Conservation (phyloP, 1,140 invertebrate genomes). For the Medauroidea extradentata region DNA sequence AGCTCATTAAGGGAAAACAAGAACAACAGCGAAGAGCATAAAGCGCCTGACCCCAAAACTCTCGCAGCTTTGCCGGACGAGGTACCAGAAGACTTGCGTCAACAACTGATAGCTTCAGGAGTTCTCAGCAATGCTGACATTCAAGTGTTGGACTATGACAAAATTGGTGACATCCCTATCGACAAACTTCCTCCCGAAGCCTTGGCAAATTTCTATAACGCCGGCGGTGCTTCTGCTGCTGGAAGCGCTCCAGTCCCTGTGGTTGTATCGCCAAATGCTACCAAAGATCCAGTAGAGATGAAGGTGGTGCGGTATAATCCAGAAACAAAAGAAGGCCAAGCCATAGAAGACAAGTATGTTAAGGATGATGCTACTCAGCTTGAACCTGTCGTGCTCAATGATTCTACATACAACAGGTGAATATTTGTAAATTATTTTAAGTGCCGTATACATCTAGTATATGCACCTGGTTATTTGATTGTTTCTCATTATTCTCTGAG, state of each 20-base stretch:
- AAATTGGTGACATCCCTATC: slow-evolving; percentile 79
- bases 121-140: slow-evolving; percentile 83
- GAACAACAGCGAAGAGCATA: slow-evolving; percentile 39
- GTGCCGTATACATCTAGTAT: no score
- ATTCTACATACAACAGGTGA: slow-evolving; percentile 70
- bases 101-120: slow-evolving; percentile 77
- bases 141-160: slow-evolving; percentile 73
- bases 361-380: slow-evolving; percentile 66
- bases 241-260: slow-evolving; percentile 62
- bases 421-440: no score
- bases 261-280: slow-evolving; percentile 44
- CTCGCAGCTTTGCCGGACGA: slow-evolving; percentile 70
- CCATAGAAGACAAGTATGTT: slow-evolving; percentile 66
- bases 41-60: slow-evolving; percentile 51
- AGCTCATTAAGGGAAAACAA: not conserved
- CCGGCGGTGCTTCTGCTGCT: slow-evolving; percentile 56
- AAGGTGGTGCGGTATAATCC: slow-evolving; percentile 79
- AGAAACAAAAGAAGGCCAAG: slow-evolving; percentile 63
- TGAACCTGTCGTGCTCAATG: slow-evolving; percentile 65
- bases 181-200: slow-evolving; percentile 81
- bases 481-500: no score
- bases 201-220: slow-evolving; percentile 74
- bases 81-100: slow-evolving; percentile 77
- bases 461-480: no score
- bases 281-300: slow-evolving; percentile 57